Conservation (phyloP, 1,140 invertebrate species). For the Formica selysi region DNA sequence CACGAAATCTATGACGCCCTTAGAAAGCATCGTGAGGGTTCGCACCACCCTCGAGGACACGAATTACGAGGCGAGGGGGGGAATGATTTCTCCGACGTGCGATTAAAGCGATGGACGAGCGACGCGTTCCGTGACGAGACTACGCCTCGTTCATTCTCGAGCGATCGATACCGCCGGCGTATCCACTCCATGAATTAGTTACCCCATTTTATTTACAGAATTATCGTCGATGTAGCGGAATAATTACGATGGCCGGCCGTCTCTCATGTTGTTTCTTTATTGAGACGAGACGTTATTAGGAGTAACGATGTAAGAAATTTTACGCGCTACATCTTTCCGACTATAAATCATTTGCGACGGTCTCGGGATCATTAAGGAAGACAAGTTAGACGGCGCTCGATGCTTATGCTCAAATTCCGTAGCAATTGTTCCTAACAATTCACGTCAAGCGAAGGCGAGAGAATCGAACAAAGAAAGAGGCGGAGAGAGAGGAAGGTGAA, state of each 20-base stretch:
- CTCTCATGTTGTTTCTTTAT: constrained; percentile 5
- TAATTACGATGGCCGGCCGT: background rate
- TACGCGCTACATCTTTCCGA: constrained; percentile 6
- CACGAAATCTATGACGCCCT: constrained; percentile 37
- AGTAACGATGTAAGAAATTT: constrained; percentile 22
- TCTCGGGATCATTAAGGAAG: constrained; percentile 41
- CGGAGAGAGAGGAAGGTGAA: background rate
- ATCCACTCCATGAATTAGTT: background rate
- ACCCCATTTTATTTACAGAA: constrained; percentile 26
- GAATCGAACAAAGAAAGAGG: constrained; percentile 34
- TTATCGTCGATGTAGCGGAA: background rate
- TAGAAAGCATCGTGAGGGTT: constrained; percentile 3
- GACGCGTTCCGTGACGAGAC: constrained; percentile 33
- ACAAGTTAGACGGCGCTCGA: constrained; percentile 34
- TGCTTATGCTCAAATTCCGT: constrained; percentile 49
- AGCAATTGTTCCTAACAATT: constrained; percentile 50
- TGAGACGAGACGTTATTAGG: background rate
- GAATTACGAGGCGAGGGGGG: constrained; percentile 43
- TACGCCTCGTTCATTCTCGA: background rate
- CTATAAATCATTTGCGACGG: constrained; percentile 50
- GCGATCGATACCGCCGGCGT: constrained; percentile 4
- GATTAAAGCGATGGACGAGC: constrained; percentile 53
- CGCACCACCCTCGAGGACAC: background rate
- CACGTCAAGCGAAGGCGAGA: constrained; percentile 39
- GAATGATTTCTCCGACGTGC: constrained; percentile 66